Evolutionary conservation across 1,140 invertebrate species (phyloP).

Genomic region (Bombus affinis): DNA sequence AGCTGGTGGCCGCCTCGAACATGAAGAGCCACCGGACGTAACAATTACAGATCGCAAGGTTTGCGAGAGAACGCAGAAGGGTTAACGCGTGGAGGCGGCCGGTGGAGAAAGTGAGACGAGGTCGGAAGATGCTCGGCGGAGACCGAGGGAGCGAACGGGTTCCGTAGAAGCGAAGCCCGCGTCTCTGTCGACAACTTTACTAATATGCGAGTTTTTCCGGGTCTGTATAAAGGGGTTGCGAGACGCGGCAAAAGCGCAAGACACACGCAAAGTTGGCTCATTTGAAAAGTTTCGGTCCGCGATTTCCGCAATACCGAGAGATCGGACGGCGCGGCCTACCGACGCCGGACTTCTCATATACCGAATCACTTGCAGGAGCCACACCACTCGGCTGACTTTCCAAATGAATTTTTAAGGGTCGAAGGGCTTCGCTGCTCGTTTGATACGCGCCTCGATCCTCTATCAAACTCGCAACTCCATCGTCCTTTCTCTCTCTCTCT

Average conservation of each 20-base stretch:
- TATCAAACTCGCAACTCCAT: slow-evolving; percentile 27
- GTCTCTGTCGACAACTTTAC: slow-evolving; percentile 72
- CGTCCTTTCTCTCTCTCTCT: background rate
- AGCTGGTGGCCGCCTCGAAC: too few relatives aligned
- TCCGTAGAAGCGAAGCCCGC: slow-evolving; percentile 19
- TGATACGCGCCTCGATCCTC: slow-evolving; percentile 49
- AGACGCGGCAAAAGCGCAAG: slow-evolving; percentile 69
- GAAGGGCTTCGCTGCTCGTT: slow-evolving; percentile 28
- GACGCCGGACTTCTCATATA: slow-evolving; percentile 42
- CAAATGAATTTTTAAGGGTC: slow-evolving; percentile 77
- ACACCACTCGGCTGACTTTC: slow-evolving; percentile 65
- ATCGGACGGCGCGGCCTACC: background rate
- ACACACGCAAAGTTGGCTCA: slow-evolving; percentile 78
- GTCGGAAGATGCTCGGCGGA: slow-evolving; percentile 30
- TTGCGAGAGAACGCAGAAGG: too few relatives aligned
- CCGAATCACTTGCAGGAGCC: slow-evolving; percentile 41
- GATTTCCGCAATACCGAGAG: slow-evolving; percentile 66
- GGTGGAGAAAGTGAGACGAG: slow-evolving; percentile 2
- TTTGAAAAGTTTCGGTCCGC: slow-evolving; percentile 73
- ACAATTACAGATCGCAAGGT: too few relatives aligned
- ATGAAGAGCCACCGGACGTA: too few relatives aligned
- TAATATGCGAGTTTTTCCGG: slow-evolving; percentile 72
- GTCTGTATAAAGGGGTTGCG: slow-evolving; percentile 51
- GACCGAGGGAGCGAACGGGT: background rate
- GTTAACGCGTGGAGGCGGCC: background rate